phyloP scores from a whole-genome alignment of 2,888 invertebrate species.

The Heliconius charithonia region DNA sequence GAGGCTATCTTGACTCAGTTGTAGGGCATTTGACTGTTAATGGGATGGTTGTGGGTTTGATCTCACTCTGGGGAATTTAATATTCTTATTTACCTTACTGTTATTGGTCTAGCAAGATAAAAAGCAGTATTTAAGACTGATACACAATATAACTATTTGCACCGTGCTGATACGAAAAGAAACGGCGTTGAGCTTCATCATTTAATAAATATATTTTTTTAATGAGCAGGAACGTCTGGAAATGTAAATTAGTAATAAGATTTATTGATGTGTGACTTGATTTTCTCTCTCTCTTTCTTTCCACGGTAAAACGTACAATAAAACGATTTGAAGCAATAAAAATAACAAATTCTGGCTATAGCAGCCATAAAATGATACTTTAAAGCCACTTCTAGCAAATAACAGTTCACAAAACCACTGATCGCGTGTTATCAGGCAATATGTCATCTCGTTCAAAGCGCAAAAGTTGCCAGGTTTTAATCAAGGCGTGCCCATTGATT shows the following conservation, averaged over 20 bases:
- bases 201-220: no score
- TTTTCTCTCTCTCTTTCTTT: no score
- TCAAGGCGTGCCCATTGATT: slow-evolving; percentile 80
- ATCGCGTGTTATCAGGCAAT: slow-evolving; percentile 72
- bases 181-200: no score
- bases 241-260: background rate
- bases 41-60: background rate
- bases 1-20: background rate
- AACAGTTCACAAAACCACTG: slow-evolving; percentile 36
- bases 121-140: background rate
- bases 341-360: background rate
- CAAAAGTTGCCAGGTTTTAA: slow-evolving; percentile 70
- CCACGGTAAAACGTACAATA: background rate
- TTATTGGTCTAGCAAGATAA: background rate
- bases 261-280: background rate
- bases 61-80: background rate
- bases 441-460: slow-evolving; percentile 78
- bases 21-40: background rate
- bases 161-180: no score
- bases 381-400: slow-evolving; percentile 40
- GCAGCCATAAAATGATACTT: background rate
- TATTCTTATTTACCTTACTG: background rate
- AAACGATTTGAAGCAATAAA: background rate
- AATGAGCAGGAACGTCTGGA: background rate
- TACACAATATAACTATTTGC: no score